Base-by-base conservation (phyloP, 2,113 vertebrate species). In the Melozone crissalis region DNA sequence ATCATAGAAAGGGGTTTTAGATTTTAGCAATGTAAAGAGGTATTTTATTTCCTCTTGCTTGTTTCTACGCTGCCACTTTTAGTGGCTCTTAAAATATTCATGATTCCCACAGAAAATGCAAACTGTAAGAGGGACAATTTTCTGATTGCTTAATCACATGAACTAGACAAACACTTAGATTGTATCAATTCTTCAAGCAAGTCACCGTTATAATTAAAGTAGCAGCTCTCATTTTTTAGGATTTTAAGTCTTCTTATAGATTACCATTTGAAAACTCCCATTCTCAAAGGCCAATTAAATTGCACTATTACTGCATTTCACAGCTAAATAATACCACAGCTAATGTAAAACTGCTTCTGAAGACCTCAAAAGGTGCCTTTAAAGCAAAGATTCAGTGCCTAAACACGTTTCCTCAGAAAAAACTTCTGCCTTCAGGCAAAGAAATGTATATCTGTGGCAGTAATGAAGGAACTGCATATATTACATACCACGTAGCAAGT, bases 231-330 rank as follows among this genome's bases (percentile, higher is more conserved):
- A 1, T 20, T 41, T 93, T 86, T 89, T 35, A 92, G 41, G 16
- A 81, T 92, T 96, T 89, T 94, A 91, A 92, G 49, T 57, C 30
- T 87, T 55, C 30, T 82, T 65, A 5, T 85, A 94, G 65, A 85
- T 84, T 93, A 65, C 58, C 61, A 57, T 83, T 78, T 94, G 87
- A 97, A 97, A 97, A 95, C 65, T 93, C 51, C 55, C 12, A 10
- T 76, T 95, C 97, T 94, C 65, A 95, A 89, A 96, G 30, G 46
- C 63, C 30, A 91, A 87, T 85, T 95, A 95, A 92, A 61, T 58
- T 41, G 52, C 23, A 79, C 94, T 93, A 89, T 93, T 89, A 93
- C 89, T 95, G 67, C 68, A 91, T 95, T 95, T 96, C 77, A 82
- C 57, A 84, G 68, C 52, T 92, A 75, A 74, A 72, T 86, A 95